These are phyloP conservation scores for Numenius phaeopus DNA, from an alignment of 2,797 vertebrate species.

Conservation along the genomic window DNA sequence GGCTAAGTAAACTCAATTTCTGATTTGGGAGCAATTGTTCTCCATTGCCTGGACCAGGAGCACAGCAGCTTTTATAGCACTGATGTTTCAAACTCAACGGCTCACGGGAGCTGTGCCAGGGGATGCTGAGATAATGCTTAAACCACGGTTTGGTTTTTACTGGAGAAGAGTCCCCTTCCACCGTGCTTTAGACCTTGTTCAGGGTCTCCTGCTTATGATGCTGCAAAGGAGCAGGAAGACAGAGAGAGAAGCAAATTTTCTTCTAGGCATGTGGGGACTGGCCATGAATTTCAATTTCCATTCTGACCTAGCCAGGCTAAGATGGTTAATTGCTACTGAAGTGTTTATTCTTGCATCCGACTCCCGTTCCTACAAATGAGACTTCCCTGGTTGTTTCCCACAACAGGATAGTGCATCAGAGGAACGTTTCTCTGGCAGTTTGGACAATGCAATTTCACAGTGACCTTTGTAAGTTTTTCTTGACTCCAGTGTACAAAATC, in stretches of 20 bases:
- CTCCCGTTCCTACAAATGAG: neutral
- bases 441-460: neutral
- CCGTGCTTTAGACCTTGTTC: rapidly evolving
- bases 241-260: neutral
- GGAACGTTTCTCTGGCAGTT: neutral
- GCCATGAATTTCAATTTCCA: neutral
- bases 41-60: neutral
- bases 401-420: neutral
- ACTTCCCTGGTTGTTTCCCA: neutral
- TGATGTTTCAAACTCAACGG: neutral
- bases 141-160: neutral
- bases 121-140: neutral
- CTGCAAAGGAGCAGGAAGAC: neutral
- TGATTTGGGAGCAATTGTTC: neutral
- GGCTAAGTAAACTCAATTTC: neutral
- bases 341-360: neutral
- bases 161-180: neutral
- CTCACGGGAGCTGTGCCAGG: rapidly evolving
- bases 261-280: neutral
- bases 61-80: neutral
- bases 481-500: neutral
- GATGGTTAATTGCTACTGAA: neutral
- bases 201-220: neutral
- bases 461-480: neutral
- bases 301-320: neutral